phyloP scores from a whole-genome alignment of 2,888 invertebrate species.

The Taenaris catops region DNA sequence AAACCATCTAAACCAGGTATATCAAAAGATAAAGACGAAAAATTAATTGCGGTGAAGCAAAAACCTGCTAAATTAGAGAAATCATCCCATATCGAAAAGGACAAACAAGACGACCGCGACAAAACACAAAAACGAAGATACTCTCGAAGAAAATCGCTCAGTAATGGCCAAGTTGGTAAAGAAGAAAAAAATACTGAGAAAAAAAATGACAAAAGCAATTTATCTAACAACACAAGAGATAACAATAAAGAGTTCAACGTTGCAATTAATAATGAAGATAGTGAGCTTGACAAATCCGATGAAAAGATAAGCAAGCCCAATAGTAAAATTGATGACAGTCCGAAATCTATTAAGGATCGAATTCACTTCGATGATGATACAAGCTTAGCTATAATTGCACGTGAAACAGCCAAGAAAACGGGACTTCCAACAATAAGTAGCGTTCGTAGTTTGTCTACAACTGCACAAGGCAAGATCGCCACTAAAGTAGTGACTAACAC shows the following conservation, averaged over 20 bases:
- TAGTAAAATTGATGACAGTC: constrained; percentile 23
- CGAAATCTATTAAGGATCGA: constrained; percentile 37
- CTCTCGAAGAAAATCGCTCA: constrained; percentile 44
- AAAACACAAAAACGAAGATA: constrained; percentile 37
- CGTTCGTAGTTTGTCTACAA: constrained; percentile 49
- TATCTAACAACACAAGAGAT: constrained; percentile 22
- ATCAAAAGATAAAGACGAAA: constrained; percentile 26
- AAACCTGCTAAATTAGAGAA: constrained; percentile 12
- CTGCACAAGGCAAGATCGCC: constrained; percentile 26
- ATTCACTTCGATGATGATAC: constrained; percentile 49
- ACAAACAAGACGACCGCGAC: constrained; percentile 26
- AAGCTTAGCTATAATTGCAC: constrained; percentile 44
- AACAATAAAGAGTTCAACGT: constrained; percentile 21
- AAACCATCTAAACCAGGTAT: constrained; percentile 26
- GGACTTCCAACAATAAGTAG: constrained; percentile 56
- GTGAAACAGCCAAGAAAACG: constrained; percentile 28
- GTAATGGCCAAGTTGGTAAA: constrained; percentile 26
- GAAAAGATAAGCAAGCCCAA: constrained; percentile 15
- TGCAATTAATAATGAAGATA: constrained; percentile 18
- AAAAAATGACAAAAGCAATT: constrained; percentile 31
- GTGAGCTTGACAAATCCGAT: constrained; percentile 18
- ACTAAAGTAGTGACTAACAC: constrained; percentile 24
- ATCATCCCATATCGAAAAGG: constrained; percentile 27
- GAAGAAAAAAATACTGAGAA: constrained; percentile 19
- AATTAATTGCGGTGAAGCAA: constrained; percentile 18